These are phyloP conservation scores for Sebastes hubbsi DNA, from an alignment of 2,797 vertebrate species.

Conservation along the genomic window DNA sequence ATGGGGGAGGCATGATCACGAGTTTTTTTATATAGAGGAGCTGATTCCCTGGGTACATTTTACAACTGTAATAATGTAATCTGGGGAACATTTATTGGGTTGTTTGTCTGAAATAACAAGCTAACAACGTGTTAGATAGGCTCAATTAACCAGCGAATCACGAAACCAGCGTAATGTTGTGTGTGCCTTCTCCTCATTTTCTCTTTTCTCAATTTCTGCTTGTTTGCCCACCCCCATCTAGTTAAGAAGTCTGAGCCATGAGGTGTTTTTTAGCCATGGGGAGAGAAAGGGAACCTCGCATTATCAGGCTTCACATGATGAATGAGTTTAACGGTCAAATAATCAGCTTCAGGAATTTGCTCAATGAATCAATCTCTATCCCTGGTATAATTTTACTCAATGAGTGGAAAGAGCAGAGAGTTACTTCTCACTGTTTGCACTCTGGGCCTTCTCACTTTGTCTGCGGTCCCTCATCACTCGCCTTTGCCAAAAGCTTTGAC, in stretches of 20 bases:
- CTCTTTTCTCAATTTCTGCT: conserved; percentile 33
- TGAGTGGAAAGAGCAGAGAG: conserved; percentile 31
- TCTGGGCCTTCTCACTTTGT: conserved; percentile 36
- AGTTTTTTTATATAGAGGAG: conserved; percentile 51
- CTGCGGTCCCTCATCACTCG: conserved; percentile 33
- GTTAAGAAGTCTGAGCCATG: conserved; percentile 35
- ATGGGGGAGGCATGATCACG: conserved; percentile 53
- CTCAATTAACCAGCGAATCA: conserved; percentile 73
- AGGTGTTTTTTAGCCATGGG: conserved; percentile 32
- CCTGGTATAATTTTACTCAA: conserved; percentile 36
- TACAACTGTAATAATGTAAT: conserved; percentile 75
- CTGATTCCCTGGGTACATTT: conserved; percentile 69
- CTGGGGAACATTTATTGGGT: conserved; percentile 74
- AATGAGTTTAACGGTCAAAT: conserved; percentile 52
- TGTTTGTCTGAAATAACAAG: conserved; percentile 77
- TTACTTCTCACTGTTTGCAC: conserved; percentile 55
- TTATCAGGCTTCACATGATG: conserved; percentile 33
- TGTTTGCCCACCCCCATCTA: conserved; percentile 30
- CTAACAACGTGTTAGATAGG: conserved; percentile 61
- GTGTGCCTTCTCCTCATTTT: conserved; percentile 41
- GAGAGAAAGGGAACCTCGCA: conserved; percentile 10
- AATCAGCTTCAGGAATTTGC: conserved; percentile 51
- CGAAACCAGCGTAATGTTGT: conserved; percentile 37
- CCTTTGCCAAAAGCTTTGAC: conserved; percentile 46
- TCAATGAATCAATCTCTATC: conserved; percentile 43